phyloP scores from a whole-genome alignment of 2,797 vertebrate species.

The Merluccius polli region DNA sequence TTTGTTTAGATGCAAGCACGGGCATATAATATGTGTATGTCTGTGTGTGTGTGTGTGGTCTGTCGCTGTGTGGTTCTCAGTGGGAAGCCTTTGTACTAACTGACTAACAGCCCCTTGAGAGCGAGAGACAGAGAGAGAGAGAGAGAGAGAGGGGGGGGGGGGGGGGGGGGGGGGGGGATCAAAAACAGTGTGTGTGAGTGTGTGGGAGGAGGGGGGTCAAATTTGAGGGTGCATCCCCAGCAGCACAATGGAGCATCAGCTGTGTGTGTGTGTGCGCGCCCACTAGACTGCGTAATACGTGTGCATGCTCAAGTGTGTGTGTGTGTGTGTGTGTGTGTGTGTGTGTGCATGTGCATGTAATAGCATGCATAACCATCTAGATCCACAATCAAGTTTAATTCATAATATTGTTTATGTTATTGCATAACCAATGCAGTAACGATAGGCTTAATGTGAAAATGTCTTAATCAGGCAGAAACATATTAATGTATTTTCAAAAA shows the following conservation, averaged over 20 bases:
- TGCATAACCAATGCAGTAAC: too few species aligned
- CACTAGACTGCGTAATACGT: too few species aligned
- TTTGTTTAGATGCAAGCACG: slow-evolving; percentile 15
- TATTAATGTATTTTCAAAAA: too few species aligned
- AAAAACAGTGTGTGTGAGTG: background rate
- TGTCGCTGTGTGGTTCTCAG: slow-evolving; percentile 56
- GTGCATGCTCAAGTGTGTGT: slow-evolving; percentile 19
- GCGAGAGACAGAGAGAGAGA: slow-evolving; percentile 4
- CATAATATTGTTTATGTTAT: too few species aligned
- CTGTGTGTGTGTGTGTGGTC: slow-evolving; percentile 44
- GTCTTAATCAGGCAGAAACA: too few species aligned
- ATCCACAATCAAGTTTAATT: too few species aligned
- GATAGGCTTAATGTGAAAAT: too few species aligned
- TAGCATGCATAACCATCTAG: background rate
- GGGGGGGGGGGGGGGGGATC: too few species aligned
- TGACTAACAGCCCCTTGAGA: slow-evolving; percentile 55
- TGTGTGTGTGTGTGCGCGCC: slow-evolving; percentile 21
- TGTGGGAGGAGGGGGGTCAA: background rate
- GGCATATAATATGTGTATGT: background rate
- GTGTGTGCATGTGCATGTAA: background rate
- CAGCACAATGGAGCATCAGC: slow-evolving; percentile 31
- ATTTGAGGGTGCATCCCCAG: slow-evolving; percentile 14
- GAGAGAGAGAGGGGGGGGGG: slow-evolving; percentile 14
- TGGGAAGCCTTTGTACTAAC: slow-evolving; percentile 46
- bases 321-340: slow-evolving; percentile 23